A percentile compares a stretch with the other conserved stretches of the same genome.
Conservation (phyloP, 2,888 invertebrate species). For the Athripsodes cinereus region DNA sequence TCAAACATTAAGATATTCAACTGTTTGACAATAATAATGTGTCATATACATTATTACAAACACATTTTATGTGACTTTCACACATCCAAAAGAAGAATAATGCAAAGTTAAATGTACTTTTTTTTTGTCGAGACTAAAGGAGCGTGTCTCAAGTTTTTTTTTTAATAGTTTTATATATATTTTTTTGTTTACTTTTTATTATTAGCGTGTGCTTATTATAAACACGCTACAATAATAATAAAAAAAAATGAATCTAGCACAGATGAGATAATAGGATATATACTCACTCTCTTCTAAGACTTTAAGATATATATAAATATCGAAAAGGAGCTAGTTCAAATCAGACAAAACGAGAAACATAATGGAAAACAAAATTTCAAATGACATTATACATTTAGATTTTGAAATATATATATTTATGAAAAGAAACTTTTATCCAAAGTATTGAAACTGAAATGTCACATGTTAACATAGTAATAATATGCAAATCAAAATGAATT, state of each 20-base stretch:
- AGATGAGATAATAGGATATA: no score
- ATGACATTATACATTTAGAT: neutral
- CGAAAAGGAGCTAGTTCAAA: no score
- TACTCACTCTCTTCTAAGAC: no score
- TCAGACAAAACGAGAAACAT: no score
- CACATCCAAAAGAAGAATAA: neutral
- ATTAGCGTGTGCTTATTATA: neutral
- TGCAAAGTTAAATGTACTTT: neutral
- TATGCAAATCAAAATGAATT: no score
- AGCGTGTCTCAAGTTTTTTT: neutral
- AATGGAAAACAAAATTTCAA: neutral
- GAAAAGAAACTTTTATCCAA: neutral
- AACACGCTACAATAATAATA: neutral
- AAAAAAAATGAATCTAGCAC: neutral
- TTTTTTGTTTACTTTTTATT: neutral
- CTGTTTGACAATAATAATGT: neutral
- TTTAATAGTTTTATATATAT: neutral
- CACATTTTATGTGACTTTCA: neutral
- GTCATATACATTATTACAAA: no score
- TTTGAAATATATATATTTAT: neutral
- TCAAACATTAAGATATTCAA: neutral
- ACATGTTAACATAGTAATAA: no score
- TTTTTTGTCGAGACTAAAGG: neutral
- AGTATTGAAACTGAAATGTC: neutral
- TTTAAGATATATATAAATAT: no score